Evolutionary conservation across 1,140 invertebrate genomes (phyloP), one percentile per base, ranked within the genome.

Genomic region (Drosophila navojoa): DNA sequence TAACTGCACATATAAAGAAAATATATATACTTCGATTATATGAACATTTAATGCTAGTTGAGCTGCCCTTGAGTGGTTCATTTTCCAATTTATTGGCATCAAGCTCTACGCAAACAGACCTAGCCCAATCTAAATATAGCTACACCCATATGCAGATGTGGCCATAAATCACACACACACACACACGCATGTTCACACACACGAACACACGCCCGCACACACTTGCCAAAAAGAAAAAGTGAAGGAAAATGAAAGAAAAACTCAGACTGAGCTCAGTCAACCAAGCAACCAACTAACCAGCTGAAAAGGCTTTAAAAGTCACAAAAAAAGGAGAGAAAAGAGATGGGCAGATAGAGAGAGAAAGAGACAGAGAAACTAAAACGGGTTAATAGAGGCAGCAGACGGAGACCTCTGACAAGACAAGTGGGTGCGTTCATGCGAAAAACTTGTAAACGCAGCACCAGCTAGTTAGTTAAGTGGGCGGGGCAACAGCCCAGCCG

Each of bases 381-480:
- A 89, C 79, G 79, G 82, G 82, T 87, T 86, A 86, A 82, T 86
- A 75, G 82, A 77, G 67, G 54, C 45, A 13, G 58, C 47, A 55
- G 47, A 35, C 27, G 53, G 61, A 67, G 79, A 78, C 62, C 85
- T 74, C 79, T 80, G 84, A 79, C 84, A 89, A 89, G 84, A 89
- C 84, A 89, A 89, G 84, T 89, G 84, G 84, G 77, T 89, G 84
- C 84, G 84, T 89, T 89, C 84, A 81, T 89, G 84, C 80, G 77
- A 69, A 70, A 89, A 89, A 87, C 82, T 84, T 87, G 82, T 87
- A 84, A 79, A 89, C 84, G 84, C 84, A 89, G 84, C 84, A n/a
- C 71, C 77, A 89, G 84, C 85, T 89, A 90, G 84, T 89, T 89
- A 89, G 84, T 90, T 89, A 76, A 89, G 84, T 89, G 84, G 84